A percentile compares a stretch with the other conserved stretches of the same genome.
Conservation (phyloP, 2,888 invertebrate genomes). For the Drosophila prostipennis region DNA sequence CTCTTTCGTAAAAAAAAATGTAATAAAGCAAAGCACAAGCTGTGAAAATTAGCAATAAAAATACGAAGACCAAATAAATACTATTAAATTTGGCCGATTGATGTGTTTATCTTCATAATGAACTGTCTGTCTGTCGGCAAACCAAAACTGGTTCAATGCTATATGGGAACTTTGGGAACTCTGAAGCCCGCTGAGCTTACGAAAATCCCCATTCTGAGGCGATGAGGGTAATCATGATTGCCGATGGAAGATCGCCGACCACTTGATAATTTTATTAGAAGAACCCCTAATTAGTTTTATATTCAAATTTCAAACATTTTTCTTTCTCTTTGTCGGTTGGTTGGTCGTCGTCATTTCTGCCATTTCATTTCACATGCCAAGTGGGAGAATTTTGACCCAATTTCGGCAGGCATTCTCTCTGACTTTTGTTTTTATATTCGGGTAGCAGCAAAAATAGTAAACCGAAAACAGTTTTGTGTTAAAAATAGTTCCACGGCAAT, state of each 20-base stretch:
- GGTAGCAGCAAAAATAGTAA: conserved; percentile 47
- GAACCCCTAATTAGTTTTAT: conserved; percentile 63
- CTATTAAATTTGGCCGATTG: conserved; percentile 46
- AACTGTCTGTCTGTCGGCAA: conserved; percentile 18
- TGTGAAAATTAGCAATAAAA: conserved; percentile 61
- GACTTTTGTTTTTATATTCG: conserved; percentile 7
- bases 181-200: conserved; percentile 40
- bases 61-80: conserved; percentile 35
- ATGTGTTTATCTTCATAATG: conserved; percentile 33
- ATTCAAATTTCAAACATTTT: conserved; percentile 38
- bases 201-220: conserved; percentile 22
- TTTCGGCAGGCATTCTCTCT: conserved; percentile 44
- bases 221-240: conserved; percentile 31
- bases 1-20: conserved; percentile 4
- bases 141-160: conserved; percentile 26
- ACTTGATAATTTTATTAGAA: conserved; percentile 71
- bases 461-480: conserved; percentile 29
- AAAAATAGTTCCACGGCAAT: conserved; percentile 56
- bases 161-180: neutral
- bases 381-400: conserved; percentile 62
- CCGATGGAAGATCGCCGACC: conserved; percentile 35
- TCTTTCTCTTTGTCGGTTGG: neutral
- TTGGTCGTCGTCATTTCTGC: conserved; percentile 7
- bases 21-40: conserved; percentile 35
- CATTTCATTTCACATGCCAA: conserved; percentile 53